phyloP scores from a whole-genome alignment of 1,140 invertebrate species.

The Radopholus similis region DNA sequence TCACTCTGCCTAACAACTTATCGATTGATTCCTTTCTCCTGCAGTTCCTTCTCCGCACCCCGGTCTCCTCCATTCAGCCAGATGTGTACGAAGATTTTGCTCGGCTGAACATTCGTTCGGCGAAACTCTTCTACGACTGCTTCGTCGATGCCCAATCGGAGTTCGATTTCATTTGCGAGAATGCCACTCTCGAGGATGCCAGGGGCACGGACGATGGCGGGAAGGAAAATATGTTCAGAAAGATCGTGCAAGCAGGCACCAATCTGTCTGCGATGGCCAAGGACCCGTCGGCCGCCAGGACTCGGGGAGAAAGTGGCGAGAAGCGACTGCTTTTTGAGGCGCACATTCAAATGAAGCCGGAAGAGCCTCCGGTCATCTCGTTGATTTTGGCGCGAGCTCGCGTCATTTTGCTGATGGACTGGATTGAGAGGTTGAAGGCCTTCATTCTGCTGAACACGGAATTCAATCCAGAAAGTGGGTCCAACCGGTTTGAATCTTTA shows the following conservation, averaged over 20 bases:
- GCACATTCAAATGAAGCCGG: conserved; percentile 50
- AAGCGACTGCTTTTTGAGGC: conserved; percentile 44
- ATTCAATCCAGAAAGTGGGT: conserved; percentile 52
- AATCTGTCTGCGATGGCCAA: too few species aligned
- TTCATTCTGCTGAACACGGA: conserved; percentile 68
- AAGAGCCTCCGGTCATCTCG: conserved; percentile 66
- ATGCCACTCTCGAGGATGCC: conserved; percentile 20
- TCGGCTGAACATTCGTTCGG: conserved; percentile 35
- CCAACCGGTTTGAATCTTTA: conserved; percentile 13
- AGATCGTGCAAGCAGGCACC: neutral
- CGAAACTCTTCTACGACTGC: conserved; percentile 46
- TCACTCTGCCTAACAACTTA: too few species aligned
- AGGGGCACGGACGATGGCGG: too few species aligned
- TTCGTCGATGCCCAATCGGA: conserved; percentile 47
- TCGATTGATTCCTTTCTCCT: too few species aligned
- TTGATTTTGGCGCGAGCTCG: conserved; percentile 91
- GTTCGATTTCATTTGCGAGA: conserved; percentile 55
- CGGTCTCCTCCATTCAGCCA: neutral
- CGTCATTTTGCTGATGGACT: conserved; percentile 85
- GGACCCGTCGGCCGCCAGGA: too few species aligned
- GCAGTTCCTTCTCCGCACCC: conserved; percentile 32
- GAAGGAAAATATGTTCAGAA: neutral
- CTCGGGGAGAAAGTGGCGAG: too few species aligned
- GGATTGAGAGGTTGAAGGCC: conserved; percentile 79
- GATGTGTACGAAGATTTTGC: conserved; percentile 37